Percentiles rank a stretch among this genome's conserved stretches.
Evolutionary conservation across 2,113 vertebrate genomes (phyloP).

Genomic region (Acrocephalus arundinaceus): DNA sequence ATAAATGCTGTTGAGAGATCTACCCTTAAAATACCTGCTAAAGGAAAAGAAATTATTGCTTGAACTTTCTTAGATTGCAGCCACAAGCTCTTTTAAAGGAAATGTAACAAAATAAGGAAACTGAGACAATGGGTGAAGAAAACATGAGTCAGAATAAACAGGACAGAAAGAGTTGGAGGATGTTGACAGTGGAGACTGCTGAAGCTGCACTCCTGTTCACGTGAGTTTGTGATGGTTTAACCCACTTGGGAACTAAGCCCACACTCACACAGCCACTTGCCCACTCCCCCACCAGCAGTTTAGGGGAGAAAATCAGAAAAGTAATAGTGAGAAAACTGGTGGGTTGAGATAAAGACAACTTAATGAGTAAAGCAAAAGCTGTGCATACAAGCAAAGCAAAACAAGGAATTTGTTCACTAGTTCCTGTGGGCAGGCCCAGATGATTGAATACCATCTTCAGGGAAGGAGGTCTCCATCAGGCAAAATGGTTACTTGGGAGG

Average conservation of each 20-base stretch:
- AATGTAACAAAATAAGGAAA: constrained; percentile 55
- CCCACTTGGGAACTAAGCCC: not conserved
- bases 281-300: not conserved
- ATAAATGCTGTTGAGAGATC: constrained; percentile 46
- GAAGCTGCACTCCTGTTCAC: not conserved
- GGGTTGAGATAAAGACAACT: not conserved
- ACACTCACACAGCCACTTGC: not conserved
- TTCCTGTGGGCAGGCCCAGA: not conserved
- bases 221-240: not conserved
- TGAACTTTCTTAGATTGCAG: constrained; percentile 66
- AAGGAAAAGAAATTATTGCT: constrained; percentile 53
- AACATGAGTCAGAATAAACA: constrained; percentile 66
- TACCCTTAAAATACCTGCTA: constrained; percentile 35
- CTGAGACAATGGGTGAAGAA: constrained; percentile 61
- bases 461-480: not conserved
- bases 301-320: not conserved
- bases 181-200: constrained; percentile 54
- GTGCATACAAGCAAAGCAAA: not conserved
- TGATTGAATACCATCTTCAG: not conserved
- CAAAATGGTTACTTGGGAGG: not conserved
- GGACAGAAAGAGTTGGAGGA: constrained; percentile 42
- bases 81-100: constrained; percentile 57
- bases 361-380: not conserved
- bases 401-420: not conserved
- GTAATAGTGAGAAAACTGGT: not conserved